Conservation (phyloP, 2,888 invertebrate genomes). For the Coelopa pilipes region DNA sequence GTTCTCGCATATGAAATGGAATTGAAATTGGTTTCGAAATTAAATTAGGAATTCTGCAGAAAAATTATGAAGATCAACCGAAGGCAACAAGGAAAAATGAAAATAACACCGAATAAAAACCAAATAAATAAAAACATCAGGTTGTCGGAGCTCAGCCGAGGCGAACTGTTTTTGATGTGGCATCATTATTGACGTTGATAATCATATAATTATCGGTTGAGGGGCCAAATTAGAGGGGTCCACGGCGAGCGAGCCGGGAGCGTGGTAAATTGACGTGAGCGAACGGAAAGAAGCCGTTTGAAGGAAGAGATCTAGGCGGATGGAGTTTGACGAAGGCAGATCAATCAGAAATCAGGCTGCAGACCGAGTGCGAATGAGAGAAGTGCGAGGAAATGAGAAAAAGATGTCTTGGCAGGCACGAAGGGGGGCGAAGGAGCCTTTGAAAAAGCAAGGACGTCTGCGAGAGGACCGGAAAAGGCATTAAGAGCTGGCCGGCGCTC, state of each 20-base stretch:
- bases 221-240: too few species aligned
- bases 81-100: neutral
- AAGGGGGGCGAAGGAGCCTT: too few species aligned
- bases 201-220: constrained; percentile 17
- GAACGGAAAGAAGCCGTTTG: neutral
- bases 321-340: neutral
- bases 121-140: constrained; percentile 9
- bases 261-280: neutral
- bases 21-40: constrained; percentile 27
- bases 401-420: too few species aligned
- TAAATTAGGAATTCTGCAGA: constrained; percentile 26
- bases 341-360: neutral
- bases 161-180: constrained; percentile 4
- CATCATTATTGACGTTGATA: constrained; percentile 26
- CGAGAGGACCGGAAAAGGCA: too few species aligned
- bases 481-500: too few species aligned
- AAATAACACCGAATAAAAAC: neutral
- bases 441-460: too few species aligned
- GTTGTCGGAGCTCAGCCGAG: too few species aligned
- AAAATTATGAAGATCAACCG: neutral
- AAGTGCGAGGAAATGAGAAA: too few species aligned
- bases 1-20: constrained; percentile 10
- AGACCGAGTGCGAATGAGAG: neutral
- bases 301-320: too few species aligned
- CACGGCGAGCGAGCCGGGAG: neutral